These are phyloP conservation scores for Bos indicus DNA, from an alignment of 2,113 vertebrate species.

Conservation along the genomic window DNA sequence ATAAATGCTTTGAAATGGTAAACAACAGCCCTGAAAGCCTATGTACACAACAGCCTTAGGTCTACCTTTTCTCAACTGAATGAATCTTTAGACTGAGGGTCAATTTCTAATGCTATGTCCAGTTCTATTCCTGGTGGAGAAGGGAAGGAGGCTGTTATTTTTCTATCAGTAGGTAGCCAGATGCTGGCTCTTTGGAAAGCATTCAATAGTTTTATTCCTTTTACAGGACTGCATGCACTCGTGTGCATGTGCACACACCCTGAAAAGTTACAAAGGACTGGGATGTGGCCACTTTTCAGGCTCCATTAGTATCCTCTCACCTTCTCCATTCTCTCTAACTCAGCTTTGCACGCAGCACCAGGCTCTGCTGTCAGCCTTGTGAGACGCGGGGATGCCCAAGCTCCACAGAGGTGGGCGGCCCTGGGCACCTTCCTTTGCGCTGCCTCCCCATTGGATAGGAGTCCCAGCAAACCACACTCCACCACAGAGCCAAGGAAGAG, in stretches of 20 bases:
- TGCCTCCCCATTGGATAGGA: not conserved
- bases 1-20: not conserved
- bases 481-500: not conserved
- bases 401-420: not conserved
- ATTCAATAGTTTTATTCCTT: not conserved
- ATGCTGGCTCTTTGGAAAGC: not conserved
- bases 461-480: not conserved
- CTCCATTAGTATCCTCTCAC: not conserved
- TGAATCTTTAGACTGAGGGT: not conserved
- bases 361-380: not conserved
- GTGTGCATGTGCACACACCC: not conserved
- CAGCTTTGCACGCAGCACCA: not conserved
- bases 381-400: not conserved
- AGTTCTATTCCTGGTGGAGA: not conserved
- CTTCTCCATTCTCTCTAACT: not conserved
- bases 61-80: not conserved
- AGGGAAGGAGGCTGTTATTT: not conserved
- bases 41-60: not conserved
- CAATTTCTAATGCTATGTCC: not conserved
- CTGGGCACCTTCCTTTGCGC: fast-evolving
- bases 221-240: not conserved
- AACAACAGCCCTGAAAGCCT: not conserved
- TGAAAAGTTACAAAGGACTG: not conserved
- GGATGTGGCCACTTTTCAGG: not conserved
- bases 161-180: not conserved